Conservation (phyloP, 1,140 invertebrate species). For the Temnothorax longispinosus region DNA sequence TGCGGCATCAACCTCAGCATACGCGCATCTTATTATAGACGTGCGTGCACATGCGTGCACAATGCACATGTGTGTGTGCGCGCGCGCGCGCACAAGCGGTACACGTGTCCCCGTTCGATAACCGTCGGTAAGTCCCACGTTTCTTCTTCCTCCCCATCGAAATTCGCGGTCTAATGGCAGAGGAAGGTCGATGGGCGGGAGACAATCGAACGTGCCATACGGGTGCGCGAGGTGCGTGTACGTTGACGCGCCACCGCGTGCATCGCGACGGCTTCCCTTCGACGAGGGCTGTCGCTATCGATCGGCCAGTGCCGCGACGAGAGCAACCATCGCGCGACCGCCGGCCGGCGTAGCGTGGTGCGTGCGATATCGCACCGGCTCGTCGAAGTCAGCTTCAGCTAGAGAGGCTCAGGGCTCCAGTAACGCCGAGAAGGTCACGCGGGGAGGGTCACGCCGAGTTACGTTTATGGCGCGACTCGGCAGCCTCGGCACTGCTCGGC, state of each 20-base stretch:
- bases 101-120: slow-evolving; percentile 23
- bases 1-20: neutral
- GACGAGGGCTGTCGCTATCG: slow-evolving; percentile 45
- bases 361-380: neutral
- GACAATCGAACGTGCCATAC: neutral
- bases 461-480: neutral
- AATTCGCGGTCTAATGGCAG: slow-evolving; percentile 26
- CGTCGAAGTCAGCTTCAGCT: too few relatives aligned
- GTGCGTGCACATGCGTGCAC: neutral
- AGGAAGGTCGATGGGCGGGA: neutral
- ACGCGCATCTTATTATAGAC: too few relatives aligned
- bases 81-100: neutral
- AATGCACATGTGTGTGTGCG: neutral
- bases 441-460: neutral
- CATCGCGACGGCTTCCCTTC: neutral
- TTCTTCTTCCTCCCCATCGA: neutral
- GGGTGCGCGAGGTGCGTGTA: neutral
- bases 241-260: neutral
- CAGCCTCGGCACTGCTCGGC: too few relatives aligned
- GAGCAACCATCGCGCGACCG: neutral
- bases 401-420: neutral
- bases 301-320: slow-evolving; percentile 11
- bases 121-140: neutral
- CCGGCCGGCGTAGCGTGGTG: slow-evolving; percentile 7
- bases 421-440: neutral